Conservation (phyloP, 2,113 vertebrate genomes). For the Bolborhynchus lineola region DNA sequence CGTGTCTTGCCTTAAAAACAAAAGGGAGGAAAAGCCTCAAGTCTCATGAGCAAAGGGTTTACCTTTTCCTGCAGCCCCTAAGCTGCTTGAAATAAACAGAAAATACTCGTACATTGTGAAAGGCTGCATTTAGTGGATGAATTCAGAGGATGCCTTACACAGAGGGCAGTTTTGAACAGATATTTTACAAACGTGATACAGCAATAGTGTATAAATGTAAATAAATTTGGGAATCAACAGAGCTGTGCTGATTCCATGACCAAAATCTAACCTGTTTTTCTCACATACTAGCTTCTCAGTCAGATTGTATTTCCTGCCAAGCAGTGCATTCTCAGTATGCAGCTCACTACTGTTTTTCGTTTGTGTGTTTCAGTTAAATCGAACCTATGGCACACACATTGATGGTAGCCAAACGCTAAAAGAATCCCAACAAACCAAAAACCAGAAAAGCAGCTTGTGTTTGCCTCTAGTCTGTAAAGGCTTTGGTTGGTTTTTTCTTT, state of each 20-base stretch:
- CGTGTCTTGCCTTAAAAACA: background rate
- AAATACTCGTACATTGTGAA: background rate
- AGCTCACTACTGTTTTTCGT: background rate
- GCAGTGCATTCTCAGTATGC: background rate
- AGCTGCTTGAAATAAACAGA: background rate
- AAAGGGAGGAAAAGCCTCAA: background rate
- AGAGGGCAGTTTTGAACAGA: background rate
- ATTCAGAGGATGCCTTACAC: background rate
- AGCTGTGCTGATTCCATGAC: background rate
- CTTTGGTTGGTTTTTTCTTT: background rate
- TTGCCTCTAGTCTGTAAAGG: background rate
- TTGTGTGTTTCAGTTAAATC: background rate
- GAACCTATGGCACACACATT: background rate
- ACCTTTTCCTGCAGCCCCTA: background rate
- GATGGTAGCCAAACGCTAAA: background rate
- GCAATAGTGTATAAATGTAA: no score
- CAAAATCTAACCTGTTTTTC: background rate
- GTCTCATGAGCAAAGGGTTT: background rate
- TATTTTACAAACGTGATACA: fast-evolving
- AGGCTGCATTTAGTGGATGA: background rate
- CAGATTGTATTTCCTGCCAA: background rate
- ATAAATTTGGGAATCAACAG: background rate
- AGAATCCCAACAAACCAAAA: background rate
- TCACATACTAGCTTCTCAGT: background rate
- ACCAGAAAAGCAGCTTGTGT: background rate